Evolutionary conservation across 23 tunicate genomes (phyloP).

Genomic region (Ciona savignyi): DNA sequence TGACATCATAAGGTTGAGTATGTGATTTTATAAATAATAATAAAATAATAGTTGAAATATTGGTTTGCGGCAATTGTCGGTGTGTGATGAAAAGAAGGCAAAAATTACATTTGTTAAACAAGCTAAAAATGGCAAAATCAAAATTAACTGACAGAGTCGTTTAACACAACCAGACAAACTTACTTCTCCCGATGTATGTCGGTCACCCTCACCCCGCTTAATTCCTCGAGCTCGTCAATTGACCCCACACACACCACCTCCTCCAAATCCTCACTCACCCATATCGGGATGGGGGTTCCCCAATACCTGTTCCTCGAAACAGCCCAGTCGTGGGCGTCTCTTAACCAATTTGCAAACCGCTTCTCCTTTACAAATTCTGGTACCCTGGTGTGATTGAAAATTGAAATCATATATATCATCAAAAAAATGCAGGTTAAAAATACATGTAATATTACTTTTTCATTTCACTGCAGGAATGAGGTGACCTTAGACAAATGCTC

Average conservation of each 20-base stretch:
- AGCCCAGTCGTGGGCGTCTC: conserved; percentile 97
- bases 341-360: conserved; percentile 96
- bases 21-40: neutral
- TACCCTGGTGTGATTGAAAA: conserved; percentile 64
- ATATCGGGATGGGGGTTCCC: conserved; percentile 99
- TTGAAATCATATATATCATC: neutral
- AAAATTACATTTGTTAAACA: too few species aligned
- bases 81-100: too few species aligned
- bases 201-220: conserved; percentile 73
- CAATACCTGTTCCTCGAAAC: conserved; percentile 95
- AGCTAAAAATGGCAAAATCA: too few species aligned
- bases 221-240: conserved; percentile 58
- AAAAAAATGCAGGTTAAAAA: too few species aligned
- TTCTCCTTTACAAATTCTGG: conserved; percentile 85
- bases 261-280: conserved; percentile 92
- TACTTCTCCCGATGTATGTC: conserved; percentile 95
- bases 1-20: neutral
- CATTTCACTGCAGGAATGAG: too few species aligned
- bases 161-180: too few species aligned
- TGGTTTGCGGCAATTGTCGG: too few species aligned
- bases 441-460: too few species aligned
- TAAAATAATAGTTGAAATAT: too few species aligned
- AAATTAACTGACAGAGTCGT: too few species aligned
- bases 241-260: conserved; percentile 94
- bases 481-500: too few species aligned